Evolutionary conservation across 2,113 vertebrate species (phyloP).

Genomic region (Circaetus gallicus): DNA sequence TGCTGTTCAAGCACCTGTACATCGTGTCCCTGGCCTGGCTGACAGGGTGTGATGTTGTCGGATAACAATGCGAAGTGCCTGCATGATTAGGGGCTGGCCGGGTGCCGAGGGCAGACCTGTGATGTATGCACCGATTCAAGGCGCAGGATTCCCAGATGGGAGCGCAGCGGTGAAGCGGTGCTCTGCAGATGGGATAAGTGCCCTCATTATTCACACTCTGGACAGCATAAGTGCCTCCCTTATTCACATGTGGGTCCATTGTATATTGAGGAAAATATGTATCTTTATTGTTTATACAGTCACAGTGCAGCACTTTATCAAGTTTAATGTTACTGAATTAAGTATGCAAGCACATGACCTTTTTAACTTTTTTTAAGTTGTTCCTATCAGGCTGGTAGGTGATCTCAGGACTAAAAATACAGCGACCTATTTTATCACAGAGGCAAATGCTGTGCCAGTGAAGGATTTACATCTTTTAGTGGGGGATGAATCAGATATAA

Average conservation of each 20-base stretch:
- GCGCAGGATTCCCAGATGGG: background rate
- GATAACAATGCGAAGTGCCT: background rate
- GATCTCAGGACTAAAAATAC: background rate
- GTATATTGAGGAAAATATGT: slow-evolving; percentile 10
- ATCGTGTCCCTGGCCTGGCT: background rate
- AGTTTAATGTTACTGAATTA: background rate
- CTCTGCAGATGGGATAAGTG: background rate
- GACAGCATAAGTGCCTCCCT: slow-evolving; percentile 45
- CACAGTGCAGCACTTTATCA: background rate
- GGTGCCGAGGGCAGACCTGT: background rate
- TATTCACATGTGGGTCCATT: background rate
- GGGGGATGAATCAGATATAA: background rate
- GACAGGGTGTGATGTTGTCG: background rate
- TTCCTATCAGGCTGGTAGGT: background rate
- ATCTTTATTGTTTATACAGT: slow-evolving; percentile 7
- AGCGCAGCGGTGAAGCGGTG: rapidly evolving
- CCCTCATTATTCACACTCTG: slow-evolving; percentile 38
- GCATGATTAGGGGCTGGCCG: background rate
- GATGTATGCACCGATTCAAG: background rate
- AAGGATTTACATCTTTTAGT: background rate
- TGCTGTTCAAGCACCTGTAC: background rate
- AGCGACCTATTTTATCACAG: background rate
- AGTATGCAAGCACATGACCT: background rate
- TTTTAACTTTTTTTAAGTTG: background rate
- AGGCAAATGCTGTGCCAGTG: background rate